Evolutionary conservation across 2,888 invertebrate species (phyloP).

Genomic region (Acleris cristana): DNA sequence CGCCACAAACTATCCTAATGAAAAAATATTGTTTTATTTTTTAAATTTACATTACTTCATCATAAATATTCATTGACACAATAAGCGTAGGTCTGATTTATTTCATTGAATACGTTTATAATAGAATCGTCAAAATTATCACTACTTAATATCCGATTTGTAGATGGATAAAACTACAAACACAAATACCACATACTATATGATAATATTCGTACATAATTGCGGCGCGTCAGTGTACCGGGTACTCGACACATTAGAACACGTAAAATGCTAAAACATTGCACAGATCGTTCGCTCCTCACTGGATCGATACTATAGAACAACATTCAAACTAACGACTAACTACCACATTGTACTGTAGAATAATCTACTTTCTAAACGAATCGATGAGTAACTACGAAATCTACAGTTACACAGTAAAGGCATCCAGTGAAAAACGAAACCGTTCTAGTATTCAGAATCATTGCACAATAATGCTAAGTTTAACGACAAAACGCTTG

Average conservation of each 20-base stretch:
- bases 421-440: slow-evolving; percentile 16
- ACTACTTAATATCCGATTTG: slow-evolving; percentile 35
- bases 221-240: slow-evolving; percentile 1
- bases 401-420: slow-evolving; percentile 11
- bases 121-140: slow-evolving; percentile 36
- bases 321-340: slow-evolving; percentile 9
- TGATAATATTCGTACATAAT: slow-evolving; percentile 27
- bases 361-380: slow-evolving; percentile 24
- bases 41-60: slow-evolving; percentile 51
- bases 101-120: slow-evolving; percentile 39
- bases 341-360: slow-evolving; percentile 31
- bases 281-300: slow-evolving; percentile 14
- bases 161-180: slow-evolving; percentile 28
- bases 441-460: background rate
- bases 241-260: slow-evolving; percentile 17
- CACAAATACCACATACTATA: slow-evolving; percentile 26
- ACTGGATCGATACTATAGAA: slow-evolving; percentile 8
- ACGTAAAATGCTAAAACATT: slow-evolving; percentile 14
- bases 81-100: slow-evolving; percentile 64
- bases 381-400: slow-evolving; percentile 27
- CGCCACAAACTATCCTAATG: slow-evolving; percentile 60
- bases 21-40: slow-evolving; percentile 65
- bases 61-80: slow-evolving; percentile 63
- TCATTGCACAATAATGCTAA: slow-evolving; percentile 12
- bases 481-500: slow-evolving; percentile 11